Evolutionary conservation across 2,113 vertebrate species (phyloP).

Genomic region (Bambusicola thoracicus): DNA sequence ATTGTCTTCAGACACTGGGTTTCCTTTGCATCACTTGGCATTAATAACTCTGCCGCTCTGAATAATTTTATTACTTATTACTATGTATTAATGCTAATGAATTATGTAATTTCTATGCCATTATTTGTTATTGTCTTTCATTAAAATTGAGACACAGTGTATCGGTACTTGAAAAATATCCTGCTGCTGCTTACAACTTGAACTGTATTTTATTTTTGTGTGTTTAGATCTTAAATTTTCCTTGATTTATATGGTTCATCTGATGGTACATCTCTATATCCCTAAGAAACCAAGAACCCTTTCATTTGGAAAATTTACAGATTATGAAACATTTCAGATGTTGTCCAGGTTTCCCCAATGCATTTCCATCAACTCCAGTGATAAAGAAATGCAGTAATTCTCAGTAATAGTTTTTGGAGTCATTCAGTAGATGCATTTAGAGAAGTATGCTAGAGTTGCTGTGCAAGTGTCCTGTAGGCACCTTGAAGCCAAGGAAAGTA

Average conservation of each 20-base stretch:
- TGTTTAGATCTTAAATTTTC: neutral
- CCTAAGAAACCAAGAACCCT: neutral
- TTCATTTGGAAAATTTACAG: slow-evolving; percentile 2
- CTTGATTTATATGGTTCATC: slow-evolving; percentile 21
- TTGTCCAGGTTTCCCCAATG: neutral
- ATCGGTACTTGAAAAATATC: slow-evolving; percentile 5
- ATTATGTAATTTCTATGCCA: slow-evolving; percentile 28
- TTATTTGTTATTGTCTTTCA: neutral
- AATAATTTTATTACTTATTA: slow-evolving; percentile 12
- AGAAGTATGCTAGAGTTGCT: neutral
- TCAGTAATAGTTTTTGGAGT: neutral
- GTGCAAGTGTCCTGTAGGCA: neutral
- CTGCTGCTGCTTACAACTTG: neutral
- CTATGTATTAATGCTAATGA: neutral
- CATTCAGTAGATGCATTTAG: neutral
- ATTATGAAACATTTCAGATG: slow-evolving; percentile 36
- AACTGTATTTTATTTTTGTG: neutral
- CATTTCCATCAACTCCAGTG: neutral
- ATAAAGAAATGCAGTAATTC: neutral
- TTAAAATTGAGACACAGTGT: neutral
- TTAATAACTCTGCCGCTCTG: neutral
- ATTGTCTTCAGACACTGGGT: neutral
- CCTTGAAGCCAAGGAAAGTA: neutral
- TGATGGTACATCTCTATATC: neutral
- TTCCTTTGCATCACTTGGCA: neutral